These are phyloP conservation scores for Drosophila orena DNA, from an alignment of 1,140 invertebrate species.

Conservation along the genomic window DNA sequence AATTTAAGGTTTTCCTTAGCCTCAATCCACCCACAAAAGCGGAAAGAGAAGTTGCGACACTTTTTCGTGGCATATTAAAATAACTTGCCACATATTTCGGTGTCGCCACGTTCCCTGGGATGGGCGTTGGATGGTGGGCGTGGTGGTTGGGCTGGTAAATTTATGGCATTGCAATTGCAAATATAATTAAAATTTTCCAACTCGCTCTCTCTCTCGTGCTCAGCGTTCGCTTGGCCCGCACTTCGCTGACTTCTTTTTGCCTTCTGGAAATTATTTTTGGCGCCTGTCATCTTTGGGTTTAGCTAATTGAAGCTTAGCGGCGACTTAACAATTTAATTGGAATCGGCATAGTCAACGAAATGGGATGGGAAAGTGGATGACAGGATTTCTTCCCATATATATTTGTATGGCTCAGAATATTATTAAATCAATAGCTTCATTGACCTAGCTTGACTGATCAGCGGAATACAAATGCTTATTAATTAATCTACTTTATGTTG, in stretches of 20 bases:
- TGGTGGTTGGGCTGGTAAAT: constrained; percentile 48
- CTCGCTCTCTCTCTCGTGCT: constrained; percentile 43
- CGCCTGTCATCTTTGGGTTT: constrained; percentile 46
- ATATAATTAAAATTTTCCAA: constrained; percentile 83
- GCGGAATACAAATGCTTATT: not conserved
- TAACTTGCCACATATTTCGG: constrained; percentile 82
- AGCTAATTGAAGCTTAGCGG: constrained; percentile 54
- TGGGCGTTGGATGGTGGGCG: constrained; percentile 22
- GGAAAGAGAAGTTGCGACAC: constrained; percentile 31
- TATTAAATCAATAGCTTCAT: not conserved
- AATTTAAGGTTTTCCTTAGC: constrained; percentile 82
- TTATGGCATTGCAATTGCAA: constrained; percentile 82
- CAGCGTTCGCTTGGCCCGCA: not conserved
- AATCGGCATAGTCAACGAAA: constrained; percentile 19
- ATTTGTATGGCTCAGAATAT: too few species aligned
- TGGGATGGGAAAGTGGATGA: not conserved
- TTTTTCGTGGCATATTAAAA: constrained; percentile 77
- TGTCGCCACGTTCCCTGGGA: constrained; percentile 37
- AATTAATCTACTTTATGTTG: constrained; percentile 11
- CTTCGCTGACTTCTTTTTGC: constrained; percentile 18
- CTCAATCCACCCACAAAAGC: constrained; percentile 21
- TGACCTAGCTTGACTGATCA: too few species aligned
- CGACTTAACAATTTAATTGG: constrained; percentile 47
- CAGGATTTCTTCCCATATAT: too few species aligned
- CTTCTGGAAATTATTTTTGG: constrained; percentile 65